Evolutionary conservation across 2,888 invertebrate species (phyloP).

Genomic region (Tethea ocularis): DNA sequence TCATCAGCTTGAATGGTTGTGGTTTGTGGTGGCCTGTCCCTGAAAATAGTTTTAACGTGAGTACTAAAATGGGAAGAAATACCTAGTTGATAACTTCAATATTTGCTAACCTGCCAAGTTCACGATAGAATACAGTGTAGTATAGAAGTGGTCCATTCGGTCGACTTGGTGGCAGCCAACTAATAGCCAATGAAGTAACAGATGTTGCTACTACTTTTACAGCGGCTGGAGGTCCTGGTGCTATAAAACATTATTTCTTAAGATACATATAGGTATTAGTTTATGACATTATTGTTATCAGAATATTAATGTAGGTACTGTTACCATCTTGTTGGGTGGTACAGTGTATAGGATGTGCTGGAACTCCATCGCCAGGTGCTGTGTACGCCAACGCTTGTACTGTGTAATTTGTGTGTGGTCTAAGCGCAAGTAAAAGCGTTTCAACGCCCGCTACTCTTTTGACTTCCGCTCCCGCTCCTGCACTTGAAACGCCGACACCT

Average conservation of each 20-base stretch:
- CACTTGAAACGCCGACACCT: conserved; percentile 51
- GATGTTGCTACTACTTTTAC: conserved; percentile 93
- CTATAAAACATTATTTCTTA: conserved; percentile 63
- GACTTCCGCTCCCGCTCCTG: conserved; percentile 85
- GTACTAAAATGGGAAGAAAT: neutral
- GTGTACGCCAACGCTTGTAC: conserved; percentile 93
- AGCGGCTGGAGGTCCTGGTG: conserved; percentile 92
- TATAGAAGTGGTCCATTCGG: conserved; percentile 92
- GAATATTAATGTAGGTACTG: conserved; percentile 9
- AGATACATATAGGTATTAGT: neutral
- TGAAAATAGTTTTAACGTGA: conserved; percentile 27
- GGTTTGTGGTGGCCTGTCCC: conserved; percentile 76
- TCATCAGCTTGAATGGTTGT: conserved; percentile 74
- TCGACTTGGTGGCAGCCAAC: conserved; percentile 92
- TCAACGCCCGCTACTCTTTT: conserved; percentile 91
- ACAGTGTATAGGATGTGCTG: conserved; percentile 90
- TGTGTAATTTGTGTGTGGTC: conserved; percentile 94
- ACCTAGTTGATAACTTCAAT: neutral
- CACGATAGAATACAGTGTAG: conserved; percentile 91
- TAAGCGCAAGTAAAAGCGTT: conserved; percentile 90
- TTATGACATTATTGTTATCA: conserved; percentile 2
- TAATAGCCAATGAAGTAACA: conserved; percentile 91
- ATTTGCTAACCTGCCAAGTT: conserved; percentile 84
- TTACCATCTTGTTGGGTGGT: conserved; percentile 93
- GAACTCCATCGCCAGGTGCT: conserved; percentile 92